Base-by-base conservation (phyloP, 1,140 invertebrate species). In the Aphelinus atriplicis region DNA sequence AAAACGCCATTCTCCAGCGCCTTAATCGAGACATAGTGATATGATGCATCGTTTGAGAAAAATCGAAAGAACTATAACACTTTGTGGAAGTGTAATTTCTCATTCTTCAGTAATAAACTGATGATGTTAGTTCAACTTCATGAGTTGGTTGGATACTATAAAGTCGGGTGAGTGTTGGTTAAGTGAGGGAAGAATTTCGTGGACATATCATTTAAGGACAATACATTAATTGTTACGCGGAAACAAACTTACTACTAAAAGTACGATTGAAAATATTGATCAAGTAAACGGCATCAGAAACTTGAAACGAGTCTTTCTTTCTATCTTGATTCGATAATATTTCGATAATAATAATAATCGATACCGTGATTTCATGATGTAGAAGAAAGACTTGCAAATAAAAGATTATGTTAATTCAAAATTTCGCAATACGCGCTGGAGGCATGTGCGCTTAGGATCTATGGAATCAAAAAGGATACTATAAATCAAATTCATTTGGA, bases 131-230 rank as follows among this genome's bases (percentile, higher is more conserved):
- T 78, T 56, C 79, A 78, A 78, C 77, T 80, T 77, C 80, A 79
- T 80, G 74, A 76, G 53, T 78, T 79, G 79, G 81, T 61, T 81
- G 82, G 80, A 58, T 75, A 62, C 72, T 79, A 47, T 46, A n/a
- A 81, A 83, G 77, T 78, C 71, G 75, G 80, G 81, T 82, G 78
- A 84, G 82, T 78, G 55, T 9, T 10, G 46, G 7, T 51, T 55
- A 71, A 65, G 50, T 50, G 9, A 69, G 58, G 42, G 64, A 50
- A 43, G 84, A 86, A 84, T 87, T 87, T 87, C 87, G 86, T 82
- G 84, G 82, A 88, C 86, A 88, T 88, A 88, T 88, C 86, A 88
- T 88, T 88, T 87, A 84, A 86, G 43, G 86, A 88, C 86, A 88
- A 88, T 88, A 88, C 84, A 84, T 80, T 86, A 85, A 85, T 87